Evolutionary conservation across 2,888 invertebrate species (phyloP).

Genomic region (Didymodactylos carnosus): DNA sequence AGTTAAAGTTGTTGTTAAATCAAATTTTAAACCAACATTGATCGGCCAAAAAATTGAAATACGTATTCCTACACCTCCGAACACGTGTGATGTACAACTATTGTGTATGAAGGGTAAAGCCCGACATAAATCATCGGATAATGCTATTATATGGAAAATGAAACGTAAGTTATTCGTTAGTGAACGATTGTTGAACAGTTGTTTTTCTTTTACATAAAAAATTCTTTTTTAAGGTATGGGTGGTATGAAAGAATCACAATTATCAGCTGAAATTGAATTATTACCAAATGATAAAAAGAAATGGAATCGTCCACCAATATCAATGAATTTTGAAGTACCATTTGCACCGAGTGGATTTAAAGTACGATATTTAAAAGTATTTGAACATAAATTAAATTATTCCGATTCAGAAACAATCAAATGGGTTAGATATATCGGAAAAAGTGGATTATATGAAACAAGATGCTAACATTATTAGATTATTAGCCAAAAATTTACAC

Average conservation of each 20-base stretch:
- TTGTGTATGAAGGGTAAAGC: conserved; percentile 98
- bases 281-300: conserved; percentile 86
- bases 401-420: conserved; percentile 99
- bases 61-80: conserved; percentile 90
- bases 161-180: too few relatives aligned
- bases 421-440: conserved; percentile 98
- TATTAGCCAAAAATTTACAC: too few relatives aligned
- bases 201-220: too few relatives aligned
- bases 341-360: conserved; percentile 99
- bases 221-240: too few relatives aligned
- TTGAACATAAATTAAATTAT: conserved; percentile 96
- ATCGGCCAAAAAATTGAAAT: conserved; percentile 98
- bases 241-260: conserved; percentile 91
- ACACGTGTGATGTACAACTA: conserved; percentile 92
- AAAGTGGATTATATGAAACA: conserved; percentile 95
- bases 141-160: conserved; percentile 88
- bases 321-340: conserved; percentile 99
- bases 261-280: conserved; percentile 95
- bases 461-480: conserved; percentile 74
- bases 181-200: too few relatives aligned
- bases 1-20: conserved; percentile 93
- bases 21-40: conserved; percentile 91
- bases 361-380: conserved; percentile 95
- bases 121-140: conserved; percentile 97
- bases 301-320: conserved; percentile 98